These are phyloP conservation scores for Cephalophus harveyi DNA, from an alignment of 2,113 vertebrate genomes.

Conservation along the genomic window DNA sequence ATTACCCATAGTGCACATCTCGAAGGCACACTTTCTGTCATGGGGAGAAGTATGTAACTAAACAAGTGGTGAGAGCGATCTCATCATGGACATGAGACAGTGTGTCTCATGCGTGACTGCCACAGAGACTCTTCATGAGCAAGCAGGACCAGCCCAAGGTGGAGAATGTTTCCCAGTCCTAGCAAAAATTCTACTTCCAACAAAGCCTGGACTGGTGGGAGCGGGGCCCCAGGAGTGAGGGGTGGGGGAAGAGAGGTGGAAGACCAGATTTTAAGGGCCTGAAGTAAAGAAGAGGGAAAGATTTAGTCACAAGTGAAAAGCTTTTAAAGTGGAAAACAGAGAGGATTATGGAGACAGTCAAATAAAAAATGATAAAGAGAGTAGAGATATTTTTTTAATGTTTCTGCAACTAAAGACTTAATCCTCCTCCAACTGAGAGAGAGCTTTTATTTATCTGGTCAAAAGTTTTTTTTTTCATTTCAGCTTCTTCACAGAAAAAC, in stretches of 20 bases:
- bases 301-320: conserved; percentile 8
- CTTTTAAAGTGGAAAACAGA: neutral
- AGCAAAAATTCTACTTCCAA: neutral
- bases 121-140: neutral
- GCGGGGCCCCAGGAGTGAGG: too few species aligned
- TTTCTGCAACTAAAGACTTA: conserved; percentile 40
- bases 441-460: conserved; percentile 24
- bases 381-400: neutral
- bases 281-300: neutral
- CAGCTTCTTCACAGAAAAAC: conserved; percentile 28
- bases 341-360: neutral
- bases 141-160: neutral
- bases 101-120: neutral
- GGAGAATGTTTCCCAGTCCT: neutral
- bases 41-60: neutral
- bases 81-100: neutral
- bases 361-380: neutral
- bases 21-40: neutral
- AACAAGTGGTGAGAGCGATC: neutral
- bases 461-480: conserved; percentile 32
- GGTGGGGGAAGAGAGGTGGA: fast-evolving
- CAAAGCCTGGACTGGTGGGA: neutral
- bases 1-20: neutral
- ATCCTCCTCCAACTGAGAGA: conserved; percentile 1
- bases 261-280: neutral